Conservation (phyloP, 2,113 vertebrate genomes). For the Fukomys damarensis region DNA sequence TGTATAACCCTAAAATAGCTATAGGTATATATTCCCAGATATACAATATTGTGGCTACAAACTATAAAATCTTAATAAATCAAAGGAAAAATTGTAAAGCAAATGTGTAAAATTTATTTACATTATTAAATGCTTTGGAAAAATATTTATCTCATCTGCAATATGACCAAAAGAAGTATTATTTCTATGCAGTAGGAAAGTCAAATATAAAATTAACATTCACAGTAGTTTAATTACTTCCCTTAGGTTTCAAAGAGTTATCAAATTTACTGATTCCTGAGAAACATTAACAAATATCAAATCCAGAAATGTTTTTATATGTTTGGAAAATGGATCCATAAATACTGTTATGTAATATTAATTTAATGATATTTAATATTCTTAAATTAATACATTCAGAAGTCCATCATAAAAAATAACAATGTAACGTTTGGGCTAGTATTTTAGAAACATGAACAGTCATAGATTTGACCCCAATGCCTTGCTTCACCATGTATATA, state of each 20-base stretch:
- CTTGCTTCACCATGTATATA: background rate
- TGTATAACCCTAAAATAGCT: background rate
- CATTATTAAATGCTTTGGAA: background rate
- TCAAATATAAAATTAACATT: slow-evolving; percentile 7
- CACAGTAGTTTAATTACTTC: background rate
- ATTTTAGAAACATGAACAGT: background rate
- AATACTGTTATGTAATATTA: background rate
- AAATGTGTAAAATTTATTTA: background rate
- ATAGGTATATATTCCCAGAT: background rate
- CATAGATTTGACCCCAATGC: background rate
- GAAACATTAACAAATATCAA: slow-evolving; percentile 9
- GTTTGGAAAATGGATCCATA: background rate
- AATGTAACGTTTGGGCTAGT: background rate
- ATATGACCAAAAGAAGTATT: background rate
- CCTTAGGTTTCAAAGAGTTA: background rate
- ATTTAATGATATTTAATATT: too few species aligned
- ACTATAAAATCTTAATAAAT: background rate
- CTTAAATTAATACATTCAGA: background rate
- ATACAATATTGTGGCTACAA: background rate
- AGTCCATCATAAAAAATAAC: background rate
- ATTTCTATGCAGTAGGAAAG: background rate
- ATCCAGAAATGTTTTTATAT: background rate
- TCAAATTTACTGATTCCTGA: background rate
- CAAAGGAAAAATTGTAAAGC: background rate
- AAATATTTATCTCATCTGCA: background rate